Evolutionary conservation across 2,113 vertebrate species (phyloP).

Genomic region (Apodemus sylvaticus): DNA sequence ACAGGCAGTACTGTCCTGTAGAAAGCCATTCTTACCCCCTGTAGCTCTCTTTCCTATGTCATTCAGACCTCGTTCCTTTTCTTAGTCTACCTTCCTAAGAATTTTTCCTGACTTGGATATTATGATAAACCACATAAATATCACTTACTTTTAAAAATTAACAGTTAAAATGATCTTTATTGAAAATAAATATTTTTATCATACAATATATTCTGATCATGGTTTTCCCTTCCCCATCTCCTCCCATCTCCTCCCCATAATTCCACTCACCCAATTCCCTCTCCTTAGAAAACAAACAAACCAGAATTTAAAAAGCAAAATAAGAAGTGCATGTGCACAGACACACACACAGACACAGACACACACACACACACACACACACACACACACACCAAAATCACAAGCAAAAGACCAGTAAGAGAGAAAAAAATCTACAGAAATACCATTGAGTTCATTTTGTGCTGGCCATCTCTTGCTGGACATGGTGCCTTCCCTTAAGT

Average conservation of each 20-base stretch:
- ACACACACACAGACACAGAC: background rate
- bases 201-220: background rate
- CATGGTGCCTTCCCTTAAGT: background rate
- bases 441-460: background rate
- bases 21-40: background rate
- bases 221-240: background rate
- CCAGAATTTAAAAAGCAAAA: background rate
- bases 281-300: background rate
- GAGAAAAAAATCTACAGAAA: background rate
- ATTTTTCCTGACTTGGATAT: background rate
- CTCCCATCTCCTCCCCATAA: background rate
- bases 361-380: background rate
- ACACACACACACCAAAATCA: background rate
- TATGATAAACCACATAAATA: background rate
- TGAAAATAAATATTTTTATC: background rate
- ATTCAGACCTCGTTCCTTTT: background rate
- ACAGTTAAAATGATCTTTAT: background rate
- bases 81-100: background rate
- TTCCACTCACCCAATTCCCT: background rate
- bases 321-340: background rate
- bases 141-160: background rate
- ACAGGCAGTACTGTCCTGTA: background rate
- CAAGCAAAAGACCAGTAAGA: background rate
- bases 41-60: background rate
- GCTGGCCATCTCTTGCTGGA: too few species aligned